Conservation (phyloP, 1,140 invertebrate species). For the Nixonia krombeini region DNA sequence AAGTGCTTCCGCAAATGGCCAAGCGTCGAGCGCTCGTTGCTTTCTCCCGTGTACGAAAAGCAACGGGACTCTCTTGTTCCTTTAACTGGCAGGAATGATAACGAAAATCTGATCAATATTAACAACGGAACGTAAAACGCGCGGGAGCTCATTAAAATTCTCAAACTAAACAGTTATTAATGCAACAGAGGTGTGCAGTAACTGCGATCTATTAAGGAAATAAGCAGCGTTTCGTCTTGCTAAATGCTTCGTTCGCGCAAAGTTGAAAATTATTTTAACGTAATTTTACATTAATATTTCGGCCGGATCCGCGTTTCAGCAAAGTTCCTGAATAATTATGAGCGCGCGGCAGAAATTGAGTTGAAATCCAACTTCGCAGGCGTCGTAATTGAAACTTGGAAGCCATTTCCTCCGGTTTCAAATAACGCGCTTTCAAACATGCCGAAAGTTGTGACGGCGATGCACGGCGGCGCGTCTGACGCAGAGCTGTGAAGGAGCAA, state of each 20-base stretch:
- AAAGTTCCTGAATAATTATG: slow-evolving; percentile 43
- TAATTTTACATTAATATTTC: slow-evolving; percentile 40
- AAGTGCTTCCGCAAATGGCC: too few species aligned
- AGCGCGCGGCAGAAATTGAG: slow-evolving; percentile 40
- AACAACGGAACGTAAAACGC: too few species aligned
- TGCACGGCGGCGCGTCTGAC: slow-evolving; percentile 35
- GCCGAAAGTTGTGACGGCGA: slow-evolving; percentile 44
- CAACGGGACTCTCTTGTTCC: too few species aligned
- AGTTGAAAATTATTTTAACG: slow-evolving; percentile 20
- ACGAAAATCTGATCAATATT: too few species aligned
- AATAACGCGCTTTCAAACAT: slow-evolving; percentile 40
- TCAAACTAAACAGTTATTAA: too few species aligned
- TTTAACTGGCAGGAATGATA: too few species aligned
- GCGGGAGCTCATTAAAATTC: too few species aligned
- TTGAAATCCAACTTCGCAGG: slow-evolving; percentile 37
- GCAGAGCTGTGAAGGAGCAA: slow-evolving; percentile 30
- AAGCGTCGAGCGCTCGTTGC: too few species aligned
- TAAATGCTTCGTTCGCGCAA: background rate
- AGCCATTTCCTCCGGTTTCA: slow-evolving; percentile 49
- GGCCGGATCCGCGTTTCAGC: slow-evolving; percentile 32
- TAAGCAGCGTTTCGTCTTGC: too few species aligned
- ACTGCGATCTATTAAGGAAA: too few species aligned
- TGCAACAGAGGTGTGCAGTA: too few species aligned
- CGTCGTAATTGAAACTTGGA: slow-evolving; percentile 47
- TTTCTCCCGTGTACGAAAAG: too few species aligned